Percentiles rank a stretch among this genome's conserved stretches.
phyloP scores from a whole-genome alignment of 2,113 vertebrate genomes.

The Phalacrocorax carbo region DNA sequence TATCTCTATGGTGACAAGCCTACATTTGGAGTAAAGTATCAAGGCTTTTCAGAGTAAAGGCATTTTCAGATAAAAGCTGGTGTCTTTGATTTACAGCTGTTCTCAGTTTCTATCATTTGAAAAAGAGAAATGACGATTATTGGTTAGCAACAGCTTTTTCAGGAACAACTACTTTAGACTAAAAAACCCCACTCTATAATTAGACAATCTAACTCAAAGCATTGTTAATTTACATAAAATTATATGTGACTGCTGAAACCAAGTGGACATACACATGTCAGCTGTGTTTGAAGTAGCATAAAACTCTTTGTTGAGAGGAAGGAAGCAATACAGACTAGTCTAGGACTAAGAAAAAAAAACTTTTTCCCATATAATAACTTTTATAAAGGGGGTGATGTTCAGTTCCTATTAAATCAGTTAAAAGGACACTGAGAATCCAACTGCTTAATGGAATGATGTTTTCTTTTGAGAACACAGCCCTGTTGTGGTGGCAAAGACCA shows the following conservation, averaged over 20 bases:
- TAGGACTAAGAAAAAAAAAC: not conserved
- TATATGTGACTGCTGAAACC: not conserved
- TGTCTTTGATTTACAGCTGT: not conserved
- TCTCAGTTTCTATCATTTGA: not conserved
- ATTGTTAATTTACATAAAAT: not conserved
- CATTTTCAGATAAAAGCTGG: slow-evolving; percentile 10
- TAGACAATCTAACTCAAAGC: not conserved
- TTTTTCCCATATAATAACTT: not conserved
- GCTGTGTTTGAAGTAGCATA: not conserved
- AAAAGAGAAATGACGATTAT: not conserved
- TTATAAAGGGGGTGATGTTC: not conserved
- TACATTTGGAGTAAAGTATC: slow-evolving; percentile 41
- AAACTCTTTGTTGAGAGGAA: not conserved
- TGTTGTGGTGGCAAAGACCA: not conserved
- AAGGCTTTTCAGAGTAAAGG: not conserved
- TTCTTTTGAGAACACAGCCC: not conserved
- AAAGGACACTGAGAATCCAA: not conserved
- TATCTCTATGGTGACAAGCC: slow-evolving; percentile 63
- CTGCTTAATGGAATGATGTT: not conserved
- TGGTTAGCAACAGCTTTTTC: slow-evolving; percentile 1
- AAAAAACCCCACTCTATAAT: not conserved
- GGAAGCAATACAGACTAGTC: not conserved
- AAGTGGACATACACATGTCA: not conserved
- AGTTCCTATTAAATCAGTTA: not conserved
- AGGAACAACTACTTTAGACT: not conserved